Conservation (phyloP, 1,140 invertebrate species). For the Leptonema lineaticorne region DNA sequence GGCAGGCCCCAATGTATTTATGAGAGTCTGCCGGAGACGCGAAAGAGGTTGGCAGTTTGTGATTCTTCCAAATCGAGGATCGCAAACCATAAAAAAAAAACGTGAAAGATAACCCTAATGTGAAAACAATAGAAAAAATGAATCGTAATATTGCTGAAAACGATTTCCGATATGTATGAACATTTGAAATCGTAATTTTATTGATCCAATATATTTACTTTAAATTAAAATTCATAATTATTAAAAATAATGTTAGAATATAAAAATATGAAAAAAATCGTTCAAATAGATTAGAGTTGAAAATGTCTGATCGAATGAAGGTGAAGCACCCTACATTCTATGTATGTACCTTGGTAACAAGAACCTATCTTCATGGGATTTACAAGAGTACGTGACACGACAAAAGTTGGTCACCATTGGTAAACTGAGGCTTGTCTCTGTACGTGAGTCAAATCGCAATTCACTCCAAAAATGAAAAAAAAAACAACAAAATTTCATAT, state of each 20-base stretch:
- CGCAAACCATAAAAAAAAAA: conserved; percentile 11
- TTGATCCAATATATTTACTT: too few relatives aligned
- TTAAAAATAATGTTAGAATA: too few relatives aligned
- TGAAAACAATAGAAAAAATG: neutral
- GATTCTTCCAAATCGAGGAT: conserved; percentile 14
- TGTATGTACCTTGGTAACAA: neutral
- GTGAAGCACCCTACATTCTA: conserved; percentile 9
- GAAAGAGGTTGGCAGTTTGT: conserved; percentile 13
- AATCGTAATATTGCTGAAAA: neutral
- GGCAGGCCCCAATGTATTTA: conserved; percentile 16
- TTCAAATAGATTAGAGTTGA: neutral
- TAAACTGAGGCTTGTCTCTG: conserved; percentile 2
- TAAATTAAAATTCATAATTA: too few relatives aligned
- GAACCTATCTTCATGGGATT: conserved; percentile 14
- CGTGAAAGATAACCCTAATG: neutral
- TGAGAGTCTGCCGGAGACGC: conserved; percentile 20
- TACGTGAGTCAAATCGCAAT: conserved; percentile 20
- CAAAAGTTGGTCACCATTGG: conserved; percentile 24
- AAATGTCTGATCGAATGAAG: neutral
- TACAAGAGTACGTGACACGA: conserved; percentile 18
- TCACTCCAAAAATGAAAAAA: neutral
- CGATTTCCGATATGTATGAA: neutral
- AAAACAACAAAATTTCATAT: conserved; percentile 3
- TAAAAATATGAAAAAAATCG: neutral
- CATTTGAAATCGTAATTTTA: too few relatives aligned